Conservation (phyloP, 1,140 invertebrate genomes). For the Bombus confusus region DNA sequence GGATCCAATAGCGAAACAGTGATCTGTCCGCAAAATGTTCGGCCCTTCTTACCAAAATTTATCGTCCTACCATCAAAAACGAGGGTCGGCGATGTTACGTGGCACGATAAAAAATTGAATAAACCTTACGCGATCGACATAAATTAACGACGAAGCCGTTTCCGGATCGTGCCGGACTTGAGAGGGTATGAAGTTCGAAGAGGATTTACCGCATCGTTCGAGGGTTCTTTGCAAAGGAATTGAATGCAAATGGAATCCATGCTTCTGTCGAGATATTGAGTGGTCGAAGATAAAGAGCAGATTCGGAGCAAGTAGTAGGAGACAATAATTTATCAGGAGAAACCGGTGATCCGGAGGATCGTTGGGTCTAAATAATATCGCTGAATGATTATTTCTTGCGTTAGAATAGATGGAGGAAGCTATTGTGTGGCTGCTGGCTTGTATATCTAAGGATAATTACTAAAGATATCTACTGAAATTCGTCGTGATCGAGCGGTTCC, state of each 20-base stretch:
- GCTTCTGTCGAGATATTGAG: not conserved
- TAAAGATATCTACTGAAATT: not conserved
- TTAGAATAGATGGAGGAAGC: not conserved
- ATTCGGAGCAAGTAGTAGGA: not conserved
- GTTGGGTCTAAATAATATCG: not conserved
- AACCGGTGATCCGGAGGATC: not conserved
- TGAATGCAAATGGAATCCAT: not conserved
- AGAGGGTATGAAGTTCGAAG: not conserved
- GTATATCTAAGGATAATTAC: not conserved
- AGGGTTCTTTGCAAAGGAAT: not conserved
- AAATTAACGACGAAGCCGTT: not conserved
- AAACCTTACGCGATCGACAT: not conserved
- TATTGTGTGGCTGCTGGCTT: too few species aligned
- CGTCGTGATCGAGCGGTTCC: too few species aligned
- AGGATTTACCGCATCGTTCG: not conserved
- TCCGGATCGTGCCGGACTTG: not conserved
- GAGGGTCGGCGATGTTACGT: not conserved
- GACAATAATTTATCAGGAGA: not conserved
- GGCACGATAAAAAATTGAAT: slow-evolving; percentile 6
- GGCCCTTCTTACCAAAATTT: slow-evolving; percentile 8
- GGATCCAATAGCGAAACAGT: not conserved
- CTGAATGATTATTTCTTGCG: not conserved
- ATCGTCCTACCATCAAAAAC: not conserved
- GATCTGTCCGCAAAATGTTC: not conserved
- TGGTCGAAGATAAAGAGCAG: not conserved